These are phyloP conservation scores for Oxyura jamaicensis DNA, from an alignment of 2,113 vertebrate species.

Conservation along the genomic window DNA sequence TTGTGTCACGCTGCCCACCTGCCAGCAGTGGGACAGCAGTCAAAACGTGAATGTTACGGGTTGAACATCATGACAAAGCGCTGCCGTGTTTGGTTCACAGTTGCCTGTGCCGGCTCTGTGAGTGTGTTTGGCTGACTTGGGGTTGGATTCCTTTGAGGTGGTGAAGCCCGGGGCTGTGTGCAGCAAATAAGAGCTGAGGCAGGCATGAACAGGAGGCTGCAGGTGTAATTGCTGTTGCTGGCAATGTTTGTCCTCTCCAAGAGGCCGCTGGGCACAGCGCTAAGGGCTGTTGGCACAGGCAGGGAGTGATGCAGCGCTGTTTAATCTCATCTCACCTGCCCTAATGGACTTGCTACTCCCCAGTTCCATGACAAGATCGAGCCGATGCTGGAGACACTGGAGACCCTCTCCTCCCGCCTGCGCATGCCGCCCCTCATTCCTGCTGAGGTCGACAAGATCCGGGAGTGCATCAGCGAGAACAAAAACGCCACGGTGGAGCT, in stretches of 20 bases:
- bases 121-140: accelerated
- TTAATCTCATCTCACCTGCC: accelerated
- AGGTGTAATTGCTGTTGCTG: not conserved
- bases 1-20: accelerated
- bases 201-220: not conserved
- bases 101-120: accelerated
- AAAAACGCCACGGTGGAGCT: conserved; percentile 89
- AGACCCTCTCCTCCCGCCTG: conserved; percentile 88
- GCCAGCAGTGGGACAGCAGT: accelerated
- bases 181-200: not conserved
- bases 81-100: not conserved
- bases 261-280: not conserved
- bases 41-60: accelerated
- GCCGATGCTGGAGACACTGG: conserved; percentile 95
- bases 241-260: not conserved
- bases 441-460: conserved; percentile 97
- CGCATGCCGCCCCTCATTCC: conserved; percentile 90
- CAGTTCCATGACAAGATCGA: conserved; percentile 98
- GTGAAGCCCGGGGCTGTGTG: not conserved
- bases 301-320: accelerated
- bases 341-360: not conserved
- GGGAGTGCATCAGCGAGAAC: conserved; percentile 95
- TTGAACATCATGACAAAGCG: accelerated
- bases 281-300: not conserved
- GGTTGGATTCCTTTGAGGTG: not conserved